phyloP scores from a whole-genome alignment of 2,888 invertebrate species.

The Tolmerus cingulatus region DNA sequence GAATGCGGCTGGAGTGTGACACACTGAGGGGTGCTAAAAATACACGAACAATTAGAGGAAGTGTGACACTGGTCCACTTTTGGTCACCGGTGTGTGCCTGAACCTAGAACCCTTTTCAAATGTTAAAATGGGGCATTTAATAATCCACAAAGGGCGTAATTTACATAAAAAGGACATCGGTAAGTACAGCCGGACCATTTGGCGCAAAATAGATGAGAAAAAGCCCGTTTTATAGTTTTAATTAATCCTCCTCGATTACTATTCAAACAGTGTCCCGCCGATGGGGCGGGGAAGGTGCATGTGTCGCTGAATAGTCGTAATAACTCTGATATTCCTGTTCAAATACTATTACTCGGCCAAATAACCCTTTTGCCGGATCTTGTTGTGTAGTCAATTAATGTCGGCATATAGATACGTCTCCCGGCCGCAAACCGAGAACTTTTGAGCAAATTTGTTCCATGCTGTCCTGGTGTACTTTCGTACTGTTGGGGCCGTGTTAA shows the following conservation, averaged over 20 bases:
- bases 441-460: conserved; percentile 1
- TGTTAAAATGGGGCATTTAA: conserved; percentile 8
- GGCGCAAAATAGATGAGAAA: conserved; percentile 38
- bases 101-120: not conserved
- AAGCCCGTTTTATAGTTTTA: conserved; percentile 46
- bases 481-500: conserved; percentile 37
- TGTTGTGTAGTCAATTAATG: conserved; percentile 14
- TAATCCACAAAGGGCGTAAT: conserved; percentile 10
- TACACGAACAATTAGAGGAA: not conserved
- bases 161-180: conserved; percentile 38
- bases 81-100: not conserved
- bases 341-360: conserved; percentile 16
- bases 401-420: not conserved
- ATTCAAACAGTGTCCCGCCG: conserved; percentile 45
- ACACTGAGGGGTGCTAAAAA: not conserved
- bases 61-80: not conserved
- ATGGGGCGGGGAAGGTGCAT: not conserved
- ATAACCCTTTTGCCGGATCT: not conserved
- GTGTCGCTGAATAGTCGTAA: not conserved
- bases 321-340: conserved; percentile 30
- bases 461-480: not conserved
- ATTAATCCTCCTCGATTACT: conserved; percentile 45
- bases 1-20: not conserved
- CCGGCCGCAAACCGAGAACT: not conserved
- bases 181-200: not conserved